These are phyloP conservation scores for Drosophila birchii DNA, from an alignment of 2,888 invertebrate genomes.

Conservation along the genomic window DNA sequence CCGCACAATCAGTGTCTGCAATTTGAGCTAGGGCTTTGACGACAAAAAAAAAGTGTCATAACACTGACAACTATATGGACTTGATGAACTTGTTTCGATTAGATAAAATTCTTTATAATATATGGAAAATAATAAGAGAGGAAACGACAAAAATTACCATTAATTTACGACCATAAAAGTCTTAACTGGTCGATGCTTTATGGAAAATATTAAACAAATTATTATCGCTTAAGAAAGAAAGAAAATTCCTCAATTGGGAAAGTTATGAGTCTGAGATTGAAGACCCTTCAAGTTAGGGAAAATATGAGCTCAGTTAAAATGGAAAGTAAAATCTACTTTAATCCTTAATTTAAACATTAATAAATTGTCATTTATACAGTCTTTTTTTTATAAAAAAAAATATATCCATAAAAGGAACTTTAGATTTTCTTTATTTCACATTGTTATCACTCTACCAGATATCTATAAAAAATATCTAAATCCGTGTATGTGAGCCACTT, in stretches of 20 bases:
- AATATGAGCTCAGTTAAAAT: not conserved
- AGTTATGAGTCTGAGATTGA: not conserved
- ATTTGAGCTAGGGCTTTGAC: conserved; percentile 28
- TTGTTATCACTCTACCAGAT: not conserved
- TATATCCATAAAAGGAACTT: not conserved
- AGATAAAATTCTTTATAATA: conserved; percentile 18
- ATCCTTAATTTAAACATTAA: too few relatives aligned
- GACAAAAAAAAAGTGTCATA: not conserved
- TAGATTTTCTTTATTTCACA: not conserved
- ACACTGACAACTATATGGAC: conserved; percentile 5
- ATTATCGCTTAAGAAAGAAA: not conserved
- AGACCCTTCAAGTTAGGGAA: not conserved
- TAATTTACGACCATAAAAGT: not conserved
- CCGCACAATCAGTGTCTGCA: conserved; percentile 38
- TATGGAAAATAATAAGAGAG: not conserved
- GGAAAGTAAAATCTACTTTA: not conserved
- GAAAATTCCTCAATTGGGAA: not conserved
- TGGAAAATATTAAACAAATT: too few relatives aligned
- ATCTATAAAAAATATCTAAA: not conserved
- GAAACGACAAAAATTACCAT: not conserved
- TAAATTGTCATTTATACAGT: not conserved
- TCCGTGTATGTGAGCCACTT: conserved; percentile 27
- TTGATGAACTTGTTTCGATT: conserved; percentile 17
- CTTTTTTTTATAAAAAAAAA: too few relatives aligned
- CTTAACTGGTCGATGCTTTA: not conserved